These are phyloP conservation scores for Aegypius monachus DNA, from an alignment of 2,113 vertebrate species.

Conservation along the genomic window DNA sequence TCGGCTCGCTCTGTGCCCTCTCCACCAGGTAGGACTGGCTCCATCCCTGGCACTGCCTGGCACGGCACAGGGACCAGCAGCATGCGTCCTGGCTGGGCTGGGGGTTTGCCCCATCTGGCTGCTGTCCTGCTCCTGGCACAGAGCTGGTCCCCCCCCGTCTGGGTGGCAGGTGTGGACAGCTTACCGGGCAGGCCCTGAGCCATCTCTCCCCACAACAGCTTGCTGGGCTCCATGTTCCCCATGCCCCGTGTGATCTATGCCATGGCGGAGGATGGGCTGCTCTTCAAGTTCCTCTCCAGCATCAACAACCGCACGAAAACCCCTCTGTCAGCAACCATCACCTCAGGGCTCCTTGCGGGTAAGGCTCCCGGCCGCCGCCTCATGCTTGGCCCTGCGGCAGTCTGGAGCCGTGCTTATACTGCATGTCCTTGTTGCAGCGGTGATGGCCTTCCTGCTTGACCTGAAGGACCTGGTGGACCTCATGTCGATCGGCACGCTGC, in stretches of 20 bases:
- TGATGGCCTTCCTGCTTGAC: slow-evolving; percentile 92
- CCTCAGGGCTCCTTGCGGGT: slow-evolving; percentile 88
- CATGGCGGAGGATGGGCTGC: slow-evolving; percentile 93
- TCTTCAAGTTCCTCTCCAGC: slow-evolving; percentile 82
- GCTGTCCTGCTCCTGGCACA: neutral
- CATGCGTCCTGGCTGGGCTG: rapidly evolving
- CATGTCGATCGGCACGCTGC: slow-evolving; percentile 95
- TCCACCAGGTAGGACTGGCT: slow-evolving; percentile 85
- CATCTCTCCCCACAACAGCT: slow-evolving; percentile 64
- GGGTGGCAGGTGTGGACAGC: neutral
- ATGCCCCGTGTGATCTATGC: slow-evolving; percentile 97
- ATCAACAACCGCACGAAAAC: slow-evolving; percentile 85
- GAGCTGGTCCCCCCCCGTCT: rapidly evolving
- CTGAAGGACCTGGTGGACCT: slow-evolving; percentile 91
- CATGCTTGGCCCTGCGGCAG: rapidly evolving
- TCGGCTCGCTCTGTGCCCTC: slow-evolving; percentile 93
- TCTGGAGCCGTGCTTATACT: neutral
- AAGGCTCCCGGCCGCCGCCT: neutral
- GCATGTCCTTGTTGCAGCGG: slow-evolving; percentile 68
- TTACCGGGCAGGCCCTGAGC: neutral
- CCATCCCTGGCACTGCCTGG: neutral
- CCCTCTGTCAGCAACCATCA: slow-evolving; percentile 84
- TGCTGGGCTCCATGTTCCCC: slow-evolving; percentile 96
- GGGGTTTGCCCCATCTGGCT: neutral
- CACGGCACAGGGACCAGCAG: neutral